These are phyloP conservation scores for Sphaeramia orbicularis DNA, from an alignment of 2,797 vertebrate species.

Conservation along the genomic window DNA sequence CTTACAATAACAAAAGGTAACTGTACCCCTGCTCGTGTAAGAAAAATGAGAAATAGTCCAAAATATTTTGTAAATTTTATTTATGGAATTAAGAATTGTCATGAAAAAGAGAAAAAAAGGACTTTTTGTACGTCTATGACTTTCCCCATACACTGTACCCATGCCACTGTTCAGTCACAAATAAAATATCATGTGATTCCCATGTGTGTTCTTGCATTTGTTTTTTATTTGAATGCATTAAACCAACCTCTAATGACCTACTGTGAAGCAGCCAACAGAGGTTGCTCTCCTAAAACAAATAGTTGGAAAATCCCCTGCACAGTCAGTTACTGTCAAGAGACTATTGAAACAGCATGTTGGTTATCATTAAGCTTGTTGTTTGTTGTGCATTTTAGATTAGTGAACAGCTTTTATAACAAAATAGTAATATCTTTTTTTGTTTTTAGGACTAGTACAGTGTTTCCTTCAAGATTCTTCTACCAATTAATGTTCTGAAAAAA, in stretches of 20 bases:
- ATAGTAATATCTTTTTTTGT: too few relatives aligned
- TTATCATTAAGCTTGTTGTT: not conserved
- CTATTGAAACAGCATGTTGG: not conserved
- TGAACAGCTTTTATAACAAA: not conserved
- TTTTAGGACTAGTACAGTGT: too few relatives aligned
- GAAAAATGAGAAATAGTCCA: conserved; percentile 73
- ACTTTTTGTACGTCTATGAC: conserved; percentile 82
- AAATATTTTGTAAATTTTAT: conserved; percentile 85
- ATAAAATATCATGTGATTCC: conserved; percentile 82
- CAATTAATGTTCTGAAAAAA: too few relatives aligned
- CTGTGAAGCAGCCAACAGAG: conserved; percentile 39
- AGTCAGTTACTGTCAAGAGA: not conserved
- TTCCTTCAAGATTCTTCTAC: too few relatives aligned
- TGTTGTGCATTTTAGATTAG: not conserved
- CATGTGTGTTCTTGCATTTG: conserved; percentile 26
- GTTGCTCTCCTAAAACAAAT: conserved; percentile 39
- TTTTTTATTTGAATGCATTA: not conserved
- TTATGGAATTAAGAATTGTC: conserved; percentile 79
- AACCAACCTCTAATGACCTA: not conserved
- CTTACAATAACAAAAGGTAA: conserved; percentile 65
- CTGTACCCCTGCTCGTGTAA: conserved; percentile 68
- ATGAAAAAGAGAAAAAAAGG: conserved; percentile 67
- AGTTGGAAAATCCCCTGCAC: too few relatives aligned
- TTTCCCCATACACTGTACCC: conserved; percentile 76
- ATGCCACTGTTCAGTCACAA: conserved; percentile 81